Percentiles rank a stretch among this genome's conserved stretches.
Conservation (phyloP, 1,140 invertebrate genomes). For the Physella acuta region DNA sequence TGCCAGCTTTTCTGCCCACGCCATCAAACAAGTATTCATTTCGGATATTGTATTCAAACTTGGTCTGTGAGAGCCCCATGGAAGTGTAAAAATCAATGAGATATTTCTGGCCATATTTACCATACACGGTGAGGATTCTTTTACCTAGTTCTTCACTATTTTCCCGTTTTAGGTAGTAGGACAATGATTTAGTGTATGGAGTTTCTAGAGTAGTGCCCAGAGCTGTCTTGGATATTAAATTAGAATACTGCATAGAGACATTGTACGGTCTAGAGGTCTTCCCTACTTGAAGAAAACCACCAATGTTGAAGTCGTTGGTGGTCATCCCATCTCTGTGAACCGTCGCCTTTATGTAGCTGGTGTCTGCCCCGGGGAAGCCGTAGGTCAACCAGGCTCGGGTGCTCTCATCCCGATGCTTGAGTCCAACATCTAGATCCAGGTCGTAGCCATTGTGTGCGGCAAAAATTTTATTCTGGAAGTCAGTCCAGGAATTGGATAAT, state of each 20-base stretch:
- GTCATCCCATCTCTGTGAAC: conserved; percentile 7
- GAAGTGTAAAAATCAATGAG: conserved; percentile 6
- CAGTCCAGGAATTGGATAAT: conserved; percentile 12
- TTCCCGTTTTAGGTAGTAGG: conserved; percentile 12
- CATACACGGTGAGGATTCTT: background rate
- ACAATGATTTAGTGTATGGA: conserved; percentile 13
- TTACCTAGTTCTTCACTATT: background rate
- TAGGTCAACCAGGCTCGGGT: conserved; percentile 9
- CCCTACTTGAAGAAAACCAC: conserved; percentile 18
- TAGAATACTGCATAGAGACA: conserved; percentile 11
- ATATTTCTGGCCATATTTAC: conserved; percentile 7
- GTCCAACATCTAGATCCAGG: conserved; percentile 12
- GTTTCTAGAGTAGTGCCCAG: conserved; percentile 16
- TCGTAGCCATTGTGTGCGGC: conserved; percentile 1
- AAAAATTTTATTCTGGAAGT: conserved; percentile 16
- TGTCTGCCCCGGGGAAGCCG: conserved; percentile 4
- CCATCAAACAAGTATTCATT: conserved; percentile 4
- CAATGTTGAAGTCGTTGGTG: conserved; percentile 12
- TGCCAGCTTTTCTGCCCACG: background rate
- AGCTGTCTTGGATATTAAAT: background rate
- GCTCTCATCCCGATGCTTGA: conserved; percentile 7
- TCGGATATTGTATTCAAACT: background rate
- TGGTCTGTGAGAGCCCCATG: background rate
- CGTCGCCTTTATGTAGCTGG: conserved; percentile 5
- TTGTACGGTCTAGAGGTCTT: conserved; percentile 15